Conservation (phyloP, 2,888 invertebrate species). For the Heliconius aoede region DNA sequence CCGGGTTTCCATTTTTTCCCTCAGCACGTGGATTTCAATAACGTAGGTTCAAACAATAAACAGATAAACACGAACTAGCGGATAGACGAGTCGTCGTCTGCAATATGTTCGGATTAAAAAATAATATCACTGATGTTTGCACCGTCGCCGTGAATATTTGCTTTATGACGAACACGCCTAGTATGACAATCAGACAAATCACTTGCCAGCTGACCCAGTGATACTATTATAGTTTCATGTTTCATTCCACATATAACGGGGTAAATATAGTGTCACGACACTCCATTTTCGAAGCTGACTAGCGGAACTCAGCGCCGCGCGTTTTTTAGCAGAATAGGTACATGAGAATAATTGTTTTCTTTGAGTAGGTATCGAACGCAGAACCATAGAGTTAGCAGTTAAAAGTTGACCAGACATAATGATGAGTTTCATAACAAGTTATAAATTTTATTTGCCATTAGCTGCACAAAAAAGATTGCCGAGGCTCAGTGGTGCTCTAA, state of each 20-base stretch:
- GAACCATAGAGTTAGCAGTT: too few species aligned
- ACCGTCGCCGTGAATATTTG: conserved; percentile 65
- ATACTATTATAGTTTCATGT: not conserved
- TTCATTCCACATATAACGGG: not conserved
- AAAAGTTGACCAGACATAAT: too few species aligned
- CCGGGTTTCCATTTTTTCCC: conserved; percentile 9
- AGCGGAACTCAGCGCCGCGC: too few species aligned
- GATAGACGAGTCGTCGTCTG: conserved; percentile 66
- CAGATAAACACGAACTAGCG: conserved; percentile 61
- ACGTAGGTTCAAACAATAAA: conserved; percentile 48
- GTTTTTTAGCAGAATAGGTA: too few species aligned
- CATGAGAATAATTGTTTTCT: too few species aligned
- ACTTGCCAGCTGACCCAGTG: not conserved
- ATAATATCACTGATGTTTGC: conserved; percentile 67
- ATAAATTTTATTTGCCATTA: too few species aligned
- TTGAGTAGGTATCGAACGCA: too few species aligned
- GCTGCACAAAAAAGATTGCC: too few species aligned
- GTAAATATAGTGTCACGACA: not conserved
- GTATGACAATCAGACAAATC: not conserved
- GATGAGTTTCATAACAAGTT: too few species aligned
- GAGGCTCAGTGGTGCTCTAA: too few species aligned
- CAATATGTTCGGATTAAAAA: conserved; percentile 80
- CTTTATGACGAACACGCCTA: conserved; percentile 13
- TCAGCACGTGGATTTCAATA: conserved; percentile 28
- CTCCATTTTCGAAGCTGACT: too few species aligned